Conservation (phyloP, 2,797 vertebrate species). For the Phoebastria nigripes region DNA sequence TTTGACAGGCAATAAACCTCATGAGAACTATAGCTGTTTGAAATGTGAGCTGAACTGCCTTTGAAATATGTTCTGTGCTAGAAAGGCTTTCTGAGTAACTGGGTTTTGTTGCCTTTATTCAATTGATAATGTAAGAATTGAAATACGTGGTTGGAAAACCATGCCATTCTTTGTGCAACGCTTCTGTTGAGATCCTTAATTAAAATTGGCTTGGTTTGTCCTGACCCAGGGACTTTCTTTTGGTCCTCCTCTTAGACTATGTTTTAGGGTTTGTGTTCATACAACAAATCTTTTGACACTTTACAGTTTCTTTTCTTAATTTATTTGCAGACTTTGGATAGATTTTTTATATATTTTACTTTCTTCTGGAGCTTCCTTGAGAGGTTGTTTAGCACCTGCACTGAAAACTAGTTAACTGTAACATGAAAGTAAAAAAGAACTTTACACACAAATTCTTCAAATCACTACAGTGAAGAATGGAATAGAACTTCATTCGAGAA, state of each 20-base stretch:
- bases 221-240: constrained; percentile 39
- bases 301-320: constrained; percentile 73
- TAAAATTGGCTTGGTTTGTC: constrained; percentile 34
- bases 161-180: background rate
- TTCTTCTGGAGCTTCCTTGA: constrained; percentile 82
- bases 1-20: constrained; percentile 57
- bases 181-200: constrained; percentile 10
- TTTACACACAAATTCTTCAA: constrained; percentile 66
- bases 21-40: background rate
- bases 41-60: constrained; percentile 61
- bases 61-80: constrained; percentile 60
- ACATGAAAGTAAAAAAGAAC: constrained; percentile 70
- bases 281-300: constrained; percentile 69
- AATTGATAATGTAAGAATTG: constrained; percentile 7
- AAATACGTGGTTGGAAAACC: background rate
- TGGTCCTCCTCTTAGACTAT: constrained; percentile 51
- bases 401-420: constrained; percentile 75
- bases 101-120: constrained; percentile 55
- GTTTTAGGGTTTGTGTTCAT: constrained; percentile 62
- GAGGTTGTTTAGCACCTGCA: constrained; percentile 78
- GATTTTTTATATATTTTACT: constrained; percentile 74
- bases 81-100: constrained; percentile 32
- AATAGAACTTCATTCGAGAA: constrained; percentile 56
- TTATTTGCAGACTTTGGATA: constrained; percentile 77
- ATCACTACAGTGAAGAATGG: constrained; percentile 57